Evolutionary conservation across 2,113 vertebrate genomes (phyloP).

Genomic region (Diphyllodes magnificus): DNA sequence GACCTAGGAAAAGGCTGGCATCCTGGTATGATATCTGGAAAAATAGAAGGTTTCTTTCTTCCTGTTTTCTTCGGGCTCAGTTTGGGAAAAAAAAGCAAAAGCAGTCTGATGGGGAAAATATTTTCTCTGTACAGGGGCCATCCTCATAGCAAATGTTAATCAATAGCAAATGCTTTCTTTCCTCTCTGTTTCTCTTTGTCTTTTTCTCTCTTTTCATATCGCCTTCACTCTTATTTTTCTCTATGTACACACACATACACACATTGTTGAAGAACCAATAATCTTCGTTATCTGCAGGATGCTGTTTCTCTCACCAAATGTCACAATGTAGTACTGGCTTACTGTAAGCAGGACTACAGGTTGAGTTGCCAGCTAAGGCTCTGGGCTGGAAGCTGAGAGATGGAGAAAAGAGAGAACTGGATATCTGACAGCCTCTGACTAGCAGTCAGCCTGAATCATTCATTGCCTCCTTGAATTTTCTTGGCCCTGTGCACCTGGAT

Average conservation of each 20-base stretch:
- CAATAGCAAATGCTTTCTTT: neutral
- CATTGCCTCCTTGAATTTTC: neutral
- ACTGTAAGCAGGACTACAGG: too few relatives aligned
- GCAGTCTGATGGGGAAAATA: neutral
- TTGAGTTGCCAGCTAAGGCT: neutral
- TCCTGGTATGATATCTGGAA: neutral
- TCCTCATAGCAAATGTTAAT: neutral
- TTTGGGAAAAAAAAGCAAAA: slow-evolving; percentile 5
- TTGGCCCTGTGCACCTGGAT: neutral
- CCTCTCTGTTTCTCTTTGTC: neutral
- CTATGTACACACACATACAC: neutral
- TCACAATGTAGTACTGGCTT: neutral
- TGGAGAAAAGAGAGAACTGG: neutral
- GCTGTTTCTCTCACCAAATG: neutral
- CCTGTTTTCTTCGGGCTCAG: slow-evolving; percentile 31
- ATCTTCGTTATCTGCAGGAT: neutral
- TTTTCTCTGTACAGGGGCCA: neutral
- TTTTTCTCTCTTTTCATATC: neutral
- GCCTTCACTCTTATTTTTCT: neutral
- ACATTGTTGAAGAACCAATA: neutral
- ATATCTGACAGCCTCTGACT: neutral
- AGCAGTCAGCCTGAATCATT: neutral
- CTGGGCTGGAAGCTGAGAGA: neutral
- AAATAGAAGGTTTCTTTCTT: neutral
- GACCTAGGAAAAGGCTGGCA: neutral